Percentiles rank a stretch among this genome's conserved stretches.
phyloP scores from a whole-genome alignment of 2,888 invertebrate species.

The Hymenopus coronatus region DNA sequence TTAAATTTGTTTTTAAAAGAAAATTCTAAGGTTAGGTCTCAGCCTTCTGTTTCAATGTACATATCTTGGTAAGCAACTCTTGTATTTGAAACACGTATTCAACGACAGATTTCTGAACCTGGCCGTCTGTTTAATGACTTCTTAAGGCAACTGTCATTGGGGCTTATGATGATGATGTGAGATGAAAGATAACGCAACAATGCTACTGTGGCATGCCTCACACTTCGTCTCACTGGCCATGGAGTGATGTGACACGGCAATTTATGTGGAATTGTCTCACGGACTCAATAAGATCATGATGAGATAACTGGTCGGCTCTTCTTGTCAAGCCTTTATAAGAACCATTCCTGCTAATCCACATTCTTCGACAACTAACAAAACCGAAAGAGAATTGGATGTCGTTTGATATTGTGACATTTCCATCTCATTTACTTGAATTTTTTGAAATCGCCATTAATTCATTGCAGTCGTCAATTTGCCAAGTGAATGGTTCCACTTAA shows the following conservation, averaged over 20 bases:
- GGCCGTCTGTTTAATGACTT: background rate
- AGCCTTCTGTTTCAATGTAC: no score
- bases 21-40: no score
- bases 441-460: background rate
- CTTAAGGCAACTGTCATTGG: background rate
- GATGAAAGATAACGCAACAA: background rate
- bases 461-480: slow-evolving; percentile 8
- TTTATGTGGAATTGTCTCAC: background rate
- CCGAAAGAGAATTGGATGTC: background rate
- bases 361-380: background rate
- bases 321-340: background rate
- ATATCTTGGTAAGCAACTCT: no score
- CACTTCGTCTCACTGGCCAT: background rate
- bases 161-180: background rate
- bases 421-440: slow-evolving; percentile 1
- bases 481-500: background rate
- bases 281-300: background rate
- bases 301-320: background rate
- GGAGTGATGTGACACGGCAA: background rate
- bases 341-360: slow-evolving; percentile 3
- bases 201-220: background rate
- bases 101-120: no score
- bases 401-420: slow-evolving; percentile 4
- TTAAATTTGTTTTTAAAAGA: no score
- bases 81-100: no score